Base-by-base conservation (phyloP, 2,797 vertebrate genomes). In the Mallotus villosus region DNA sequence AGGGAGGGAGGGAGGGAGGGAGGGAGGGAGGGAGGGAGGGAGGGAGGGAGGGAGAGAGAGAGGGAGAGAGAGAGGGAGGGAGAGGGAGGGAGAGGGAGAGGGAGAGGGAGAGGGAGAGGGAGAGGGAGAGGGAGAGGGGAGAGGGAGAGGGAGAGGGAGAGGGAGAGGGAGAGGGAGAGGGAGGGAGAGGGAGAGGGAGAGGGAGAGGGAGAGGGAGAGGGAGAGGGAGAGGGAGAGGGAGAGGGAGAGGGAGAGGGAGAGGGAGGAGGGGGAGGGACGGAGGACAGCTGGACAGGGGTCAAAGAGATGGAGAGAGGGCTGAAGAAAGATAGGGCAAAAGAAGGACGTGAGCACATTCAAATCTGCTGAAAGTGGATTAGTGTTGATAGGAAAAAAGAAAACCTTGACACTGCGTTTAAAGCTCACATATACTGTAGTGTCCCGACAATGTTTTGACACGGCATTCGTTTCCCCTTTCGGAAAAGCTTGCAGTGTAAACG, bases 251-350 rank as follows among this genome's bases (percentile, higher is more conserved):
- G 17, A 7, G 68, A 41, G 11, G 22, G 24, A 76, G 71, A 82
- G 73, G 72, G 71, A 19, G 61, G 63, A n/a, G n/a, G n/a, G n/a
- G n/a, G 62, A 79, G 24, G 7, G 21, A 72, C 60, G 61, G 49
- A 34, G 19, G 14, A 69, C 57, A 25, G 6, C 59, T 59, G 24
- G 24, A 61, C 67, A 74, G 19, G 34, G 74, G 49, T 27, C 3
- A n/a, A 3, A 67, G 29, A 76, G 68, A 78, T 78, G 53, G 78
- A 75, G 67, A 60, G 70, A 74, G 79, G 76, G 74, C 73, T 70
- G 75, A 71, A 67, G 21, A 3, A 70, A 57, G 46, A 60, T 19
- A 37, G 11, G 11, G 25, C 14, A 9, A 63, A 57, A 77, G 65
- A 79, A 5, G 17, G 41, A 32, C 24, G 32, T n/a, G 21, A 58